Conservation (phyloP, 2,113 vertebrate genomes). For the Alosa alosa region DNA sequence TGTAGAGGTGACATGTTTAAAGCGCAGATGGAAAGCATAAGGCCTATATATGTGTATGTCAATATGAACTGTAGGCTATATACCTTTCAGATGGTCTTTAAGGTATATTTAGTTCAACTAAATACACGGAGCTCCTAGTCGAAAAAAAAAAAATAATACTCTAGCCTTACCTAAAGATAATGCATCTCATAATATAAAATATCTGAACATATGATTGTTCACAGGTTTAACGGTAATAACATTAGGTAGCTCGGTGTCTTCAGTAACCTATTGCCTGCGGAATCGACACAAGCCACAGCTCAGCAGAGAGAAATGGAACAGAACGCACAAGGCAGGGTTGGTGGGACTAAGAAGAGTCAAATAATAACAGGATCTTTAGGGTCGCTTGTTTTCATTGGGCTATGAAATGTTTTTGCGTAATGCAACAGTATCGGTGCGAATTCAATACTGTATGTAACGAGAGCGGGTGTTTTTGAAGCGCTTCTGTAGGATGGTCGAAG, state of each 20-base stretch:
- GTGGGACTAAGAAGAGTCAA: background rate
- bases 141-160: too few species aligned
- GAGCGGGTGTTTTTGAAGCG: slow-evolving; percentile 35
- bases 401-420: background rate
- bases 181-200: too few species aligned
- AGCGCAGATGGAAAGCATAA: background rate
- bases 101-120: background rate
- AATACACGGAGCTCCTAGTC: background rate
- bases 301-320: background rate
- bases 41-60: background rate
- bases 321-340: background rate
- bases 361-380: background rate
- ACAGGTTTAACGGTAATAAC: background rate
- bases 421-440: slow-evolving; percentile 3
- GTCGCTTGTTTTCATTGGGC: background rate
- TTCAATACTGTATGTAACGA: slow-evolving; percentile 10
- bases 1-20: background rate
- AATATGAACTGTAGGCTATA: background rate
- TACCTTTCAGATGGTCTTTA: background rate
- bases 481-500: slow-evolving; percentile 18
- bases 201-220: too few species aligned
- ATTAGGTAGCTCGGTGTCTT: background rate
- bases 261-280: background rate
- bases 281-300: background rate
- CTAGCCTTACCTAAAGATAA: too few species aligned